A percentile compares a stretch with the other conserved stretches of the same genome.
Evolutionary conservation across 2,113 vertebrate species (phyloP).

Genomic region (Tupaia chinensis): DNA sequence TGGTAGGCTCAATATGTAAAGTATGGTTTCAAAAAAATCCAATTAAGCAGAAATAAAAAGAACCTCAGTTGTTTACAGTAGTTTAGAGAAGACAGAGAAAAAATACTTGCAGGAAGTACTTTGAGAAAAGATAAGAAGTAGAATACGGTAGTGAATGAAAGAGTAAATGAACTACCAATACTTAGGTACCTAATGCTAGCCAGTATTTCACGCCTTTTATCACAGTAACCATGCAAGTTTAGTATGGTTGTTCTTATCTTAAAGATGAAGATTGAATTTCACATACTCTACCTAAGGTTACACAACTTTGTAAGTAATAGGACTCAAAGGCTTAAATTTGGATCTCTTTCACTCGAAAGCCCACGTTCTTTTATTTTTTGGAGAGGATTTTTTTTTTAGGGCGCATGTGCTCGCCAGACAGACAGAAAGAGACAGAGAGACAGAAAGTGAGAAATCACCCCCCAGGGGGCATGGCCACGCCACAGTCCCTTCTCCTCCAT

Average conservation of each 20-base stretch:
- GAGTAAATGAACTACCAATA: not conserved
- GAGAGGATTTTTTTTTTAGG: too few species aligned
- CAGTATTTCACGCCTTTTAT: not conserved
- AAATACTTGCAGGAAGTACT: not conserved
- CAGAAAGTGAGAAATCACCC: too few species aligned
- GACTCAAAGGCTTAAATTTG: not conserved
- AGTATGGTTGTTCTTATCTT: not conserved
- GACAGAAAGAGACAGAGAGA: too few species aligned
- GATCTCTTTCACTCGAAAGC: not conserved
- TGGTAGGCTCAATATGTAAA: not conserved
- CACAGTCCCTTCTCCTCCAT: too few species aligned
- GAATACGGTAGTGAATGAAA: not conserved
- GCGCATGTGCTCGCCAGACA: too few species aligned
- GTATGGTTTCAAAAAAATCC: not conserved
- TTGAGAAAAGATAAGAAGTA: conserved; percentile 17
- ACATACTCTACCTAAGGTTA: not conserved
- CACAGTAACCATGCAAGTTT: not conserved
- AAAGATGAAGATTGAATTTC: not conserved
- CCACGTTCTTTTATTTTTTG: not conserved
- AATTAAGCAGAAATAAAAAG: not conserved
- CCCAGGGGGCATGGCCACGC: too few species aligned
- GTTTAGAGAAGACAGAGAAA: not conserved
- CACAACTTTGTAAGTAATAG: not conserved
- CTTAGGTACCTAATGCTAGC: not conserved
- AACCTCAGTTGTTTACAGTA: not conserved